Evolutionary conservation across 2,797 vertebrate species (phyloP).

Genomic region (Lateolabrax maculatus): DNA sequence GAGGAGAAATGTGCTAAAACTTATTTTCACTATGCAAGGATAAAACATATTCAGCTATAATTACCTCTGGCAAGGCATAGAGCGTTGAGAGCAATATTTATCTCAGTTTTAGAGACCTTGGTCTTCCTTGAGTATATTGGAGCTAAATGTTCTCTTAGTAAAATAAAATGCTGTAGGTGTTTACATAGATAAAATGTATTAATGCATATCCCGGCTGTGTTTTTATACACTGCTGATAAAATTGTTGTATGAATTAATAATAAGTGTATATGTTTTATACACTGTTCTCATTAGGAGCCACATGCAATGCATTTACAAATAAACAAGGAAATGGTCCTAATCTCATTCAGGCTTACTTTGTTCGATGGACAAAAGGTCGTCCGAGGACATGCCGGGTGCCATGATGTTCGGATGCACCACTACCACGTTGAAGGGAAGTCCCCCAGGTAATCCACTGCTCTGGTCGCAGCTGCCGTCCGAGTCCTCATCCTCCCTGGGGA

Average conservation of each 20-base stretch:
- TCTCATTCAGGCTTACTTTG: constrained; percentile 82
- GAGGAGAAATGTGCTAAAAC: constrained; percentile 1
- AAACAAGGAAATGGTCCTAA: not conserved
- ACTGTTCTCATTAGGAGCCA: not conserved
- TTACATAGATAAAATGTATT: not conserved
- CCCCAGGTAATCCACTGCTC: constrained; percentile 79
- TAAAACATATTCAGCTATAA: not conserved
- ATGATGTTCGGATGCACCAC: constrained; percentile 90
- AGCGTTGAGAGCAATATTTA: not conserved
- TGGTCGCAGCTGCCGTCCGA: constrained; percentile 88
- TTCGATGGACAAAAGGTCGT: constrained; percentile 86
- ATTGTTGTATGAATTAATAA: not conserved
- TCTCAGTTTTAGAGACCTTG: not conserved
- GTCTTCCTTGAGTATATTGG: not conserved
- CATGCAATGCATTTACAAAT: not conserved
- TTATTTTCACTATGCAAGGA: not conserved
- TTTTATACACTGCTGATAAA: not conserved
- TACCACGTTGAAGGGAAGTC: constrained; percentile 89
- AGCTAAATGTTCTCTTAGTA: not conserved
- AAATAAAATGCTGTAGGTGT: not conserved
- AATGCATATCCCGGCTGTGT: not conserved
- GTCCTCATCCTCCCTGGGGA: constrained; percentile 88
- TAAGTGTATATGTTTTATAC: not conserved
- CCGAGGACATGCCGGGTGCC: constrained; percentile 86
- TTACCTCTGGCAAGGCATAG: not conserved